Conservation (phyloP, 2,888 invertebrate genomes). For the Sacculina carcini region DNA sequence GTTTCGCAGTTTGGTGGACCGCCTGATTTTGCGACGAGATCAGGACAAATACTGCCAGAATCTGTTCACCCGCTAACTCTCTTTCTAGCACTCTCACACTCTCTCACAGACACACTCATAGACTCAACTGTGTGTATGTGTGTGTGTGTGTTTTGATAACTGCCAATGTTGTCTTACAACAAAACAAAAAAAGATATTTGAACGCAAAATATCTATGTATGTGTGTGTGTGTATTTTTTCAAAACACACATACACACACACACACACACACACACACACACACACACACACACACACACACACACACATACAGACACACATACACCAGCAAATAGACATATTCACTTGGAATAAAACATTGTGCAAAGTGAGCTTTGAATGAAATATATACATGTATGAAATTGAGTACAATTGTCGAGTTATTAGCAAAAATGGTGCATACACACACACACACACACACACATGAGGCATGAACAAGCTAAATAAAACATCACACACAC, state of each 20-base stretch:
- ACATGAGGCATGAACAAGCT: not conserved
- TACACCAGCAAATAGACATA: too few species aligned
- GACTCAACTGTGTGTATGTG: not conserved
- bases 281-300: constrained; percentile 4
- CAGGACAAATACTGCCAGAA: too few species aligned
- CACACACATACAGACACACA: constrained; percentile 4
- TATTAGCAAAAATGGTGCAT: too few species aligned
- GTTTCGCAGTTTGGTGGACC: not conserved
- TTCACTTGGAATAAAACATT: not conserved
- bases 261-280: constrained; percentile 4
- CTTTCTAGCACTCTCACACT: too few species aligned
- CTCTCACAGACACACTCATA: too few species aligned
- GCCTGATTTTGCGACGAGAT: too few species aligned
- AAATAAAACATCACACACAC: not conserved
- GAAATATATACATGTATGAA: not conserved
- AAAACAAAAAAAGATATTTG: not conserved
- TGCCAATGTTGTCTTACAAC: not conserved
- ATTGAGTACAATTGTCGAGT: not conserved
- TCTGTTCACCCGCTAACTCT: too few species aligned
- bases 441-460: not conserved
- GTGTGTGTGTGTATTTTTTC: constrained; percentile 2
- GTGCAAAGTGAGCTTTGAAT: not conserved
- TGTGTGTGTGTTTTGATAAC: not conserved
- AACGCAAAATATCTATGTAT: not conserved
- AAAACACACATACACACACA: not conserved